Evolutionary conservation across 2,888 invertebrate genomes (phyloP).

Genomic region (Spodoptera littoralis): DNA sequence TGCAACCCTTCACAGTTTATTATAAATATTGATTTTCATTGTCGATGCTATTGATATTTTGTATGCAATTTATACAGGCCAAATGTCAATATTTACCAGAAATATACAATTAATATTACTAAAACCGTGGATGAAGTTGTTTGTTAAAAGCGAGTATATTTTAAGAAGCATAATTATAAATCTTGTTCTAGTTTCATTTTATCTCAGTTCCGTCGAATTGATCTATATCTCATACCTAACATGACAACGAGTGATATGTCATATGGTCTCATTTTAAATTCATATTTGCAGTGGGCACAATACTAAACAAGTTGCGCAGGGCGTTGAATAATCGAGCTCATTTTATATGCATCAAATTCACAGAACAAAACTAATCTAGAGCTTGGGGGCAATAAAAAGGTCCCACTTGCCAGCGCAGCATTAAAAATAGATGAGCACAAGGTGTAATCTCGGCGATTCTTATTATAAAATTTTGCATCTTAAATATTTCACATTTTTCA

Average conservation of each 20-base stretch:
- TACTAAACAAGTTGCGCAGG: slow-evolving; percentile 75
- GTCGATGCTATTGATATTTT: slow-evolving; percentile 17
- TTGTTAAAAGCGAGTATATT: too few relatives aligned
- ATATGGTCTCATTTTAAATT: slow-evolving; percentile 77
- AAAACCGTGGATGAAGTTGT: too few relatives aligned
- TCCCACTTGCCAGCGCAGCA: slow-evolving; percentile 81
- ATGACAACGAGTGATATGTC: slow-evolving; percentile 51
- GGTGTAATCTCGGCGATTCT: slow-evolving; percentile 86
- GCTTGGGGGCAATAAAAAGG: slow-evolving; percentile 86
- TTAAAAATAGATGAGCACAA: slow-evolving; percentile 86
- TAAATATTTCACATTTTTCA: slow-evolving; percentile 85
- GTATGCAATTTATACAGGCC: slow-evolving; percentile 10
- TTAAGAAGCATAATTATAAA: too few relatives aligned
- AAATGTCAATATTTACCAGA: neutral
- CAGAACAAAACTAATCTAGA: slow-evolving; percentile 88
- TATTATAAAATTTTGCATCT: slow-evolving; percentile 87
- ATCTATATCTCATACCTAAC: too few relatives aligned
- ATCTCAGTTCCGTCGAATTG: too few relatives aligned
- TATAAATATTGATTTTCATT: slow-evolving; percentile 22
- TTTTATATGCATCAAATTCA: slow-evolving; percentile 88
- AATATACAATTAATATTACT: too few relatives aligned
- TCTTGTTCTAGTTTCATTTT: too few relatives aligned
- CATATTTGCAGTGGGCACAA: slow-evolving; percentile 72
- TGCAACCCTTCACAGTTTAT: slow-evolving; percentile 30
- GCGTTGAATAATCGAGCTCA: slow-evolving; percentile 86